Conservation (phyloP, 2,888 invertebrate species). For the Cotesia congregata region DNA sequence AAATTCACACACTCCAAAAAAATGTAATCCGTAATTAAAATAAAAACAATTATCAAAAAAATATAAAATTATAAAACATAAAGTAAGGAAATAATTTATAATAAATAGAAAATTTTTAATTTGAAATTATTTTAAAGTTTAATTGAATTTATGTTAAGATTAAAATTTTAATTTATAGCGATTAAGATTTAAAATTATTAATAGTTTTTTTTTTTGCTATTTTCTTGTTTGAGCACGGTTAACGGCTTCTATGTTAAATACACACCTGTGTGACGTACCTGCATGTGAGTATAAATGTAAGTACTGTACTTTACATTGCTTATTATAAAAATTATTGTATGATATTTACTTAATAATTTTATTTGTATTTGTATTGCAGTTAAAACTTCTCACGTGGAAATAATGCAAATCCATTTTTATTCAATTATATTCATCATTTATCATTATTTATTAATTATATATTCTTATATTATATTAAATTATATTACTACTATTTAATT, state of each 20-base stretch:
- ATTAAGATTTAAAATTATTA: slow-evolving; percentile 1
- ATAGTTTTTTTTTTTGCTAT: not conserved
- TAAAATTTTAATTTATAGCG: too few species aligned
- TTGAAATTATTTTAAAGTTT: too few species aligned
- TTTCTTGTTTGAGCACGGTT: not conserved
- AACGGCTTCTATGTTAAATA: not conserved
- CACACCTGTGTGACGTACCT: not conserved
- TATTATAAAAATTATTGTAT: not conserved
- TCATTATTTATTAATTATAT: not conserved
- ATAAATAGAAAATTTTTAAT: too few species aligned
- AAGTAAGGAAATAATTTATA: too few species aligned
- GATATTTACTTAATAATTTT: not conserved
- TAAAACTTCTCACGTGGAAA: not conserved
- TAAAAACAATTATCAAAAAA: too few species aligned
- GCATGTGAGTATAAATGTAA: not conserved
- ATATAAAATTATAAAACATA: too few species aligned
- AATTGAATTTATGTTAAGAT: too few species aligned
- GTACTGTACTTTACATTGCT: not conserved
- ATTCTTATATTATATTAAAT: slow-evolving; percentile 1
- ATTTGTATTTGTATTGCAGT: not conserved
- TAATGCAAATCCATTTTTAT: not conserved
- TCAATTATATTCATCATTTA: too few species aligned
- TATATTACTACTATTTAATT: not conserved
- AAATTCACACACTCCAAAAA: too few species aligned
- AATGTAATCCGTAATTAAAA: too few species aligned